Evolutionary conservation across 2,113 vertebrate genomes (phyloP), one percentile per base, ranked within the genome.

Genomic region (Sinocyclocheilus anophthalmus): DNA sequence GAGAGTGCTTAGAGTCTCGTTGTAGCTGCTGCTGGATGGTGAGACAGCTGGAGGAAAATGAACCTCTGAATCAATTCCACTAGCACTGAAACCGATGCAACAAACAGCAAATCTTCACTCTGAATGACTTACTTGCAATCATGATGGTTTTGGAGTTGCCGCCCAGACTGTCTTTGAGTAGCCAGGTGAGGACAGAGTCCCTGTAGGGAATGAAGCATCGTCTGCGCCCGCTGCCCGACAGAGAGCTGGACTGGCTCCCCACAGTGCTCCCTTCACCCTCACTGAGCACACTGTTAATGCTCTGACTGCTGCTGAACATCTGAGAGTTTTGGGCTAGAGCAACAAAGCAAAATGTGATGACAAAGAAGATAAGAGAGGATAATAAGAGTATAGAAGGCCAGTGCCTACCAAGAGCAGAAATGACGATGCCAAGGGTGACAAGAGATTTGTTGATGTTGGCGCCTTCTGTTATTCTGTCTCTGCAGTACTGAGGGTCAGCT

Each of bases 401-500:
- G 45, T 33, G 78, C 86, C 84, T 96, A 99, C 98, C 98, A 88
- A 99, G 95, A 83, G 97, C 95, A 53, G 98, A 99, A 91, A 99
- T 99, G 88, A 99, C 97, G 70, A 99, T 99, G 86, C 98, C 97
- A 90, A 99, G 93, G 33, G 98, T 99, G 88, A 99, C 97, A 85
- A 99, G 93, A 12, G 98, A 99, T 91, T 97, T 98, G 95, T 99
- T 99, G 93, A 99, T 99, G 93, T 97, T 99, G 89, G 97, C 97
- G 89, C 98, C 98, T 94, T 99, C 98, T 0, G 96, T 97, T 90
- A 99, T 96, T 89, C 97, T 94, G 67, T 99, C 96, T 90, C 96
- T 96, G 94, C 97, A 98, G 93, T 98, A 99, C 86, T 96, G 95
- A 61, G 96, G 95, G 91, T 99, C 96, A 4, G 97, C 98, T 95